A percentile compares a stretch with the other conserved stretches of the same genome.
Conservation (phyloP, 2,113 vertebrate species). For the Argyrosomus japonicus region DNA sequence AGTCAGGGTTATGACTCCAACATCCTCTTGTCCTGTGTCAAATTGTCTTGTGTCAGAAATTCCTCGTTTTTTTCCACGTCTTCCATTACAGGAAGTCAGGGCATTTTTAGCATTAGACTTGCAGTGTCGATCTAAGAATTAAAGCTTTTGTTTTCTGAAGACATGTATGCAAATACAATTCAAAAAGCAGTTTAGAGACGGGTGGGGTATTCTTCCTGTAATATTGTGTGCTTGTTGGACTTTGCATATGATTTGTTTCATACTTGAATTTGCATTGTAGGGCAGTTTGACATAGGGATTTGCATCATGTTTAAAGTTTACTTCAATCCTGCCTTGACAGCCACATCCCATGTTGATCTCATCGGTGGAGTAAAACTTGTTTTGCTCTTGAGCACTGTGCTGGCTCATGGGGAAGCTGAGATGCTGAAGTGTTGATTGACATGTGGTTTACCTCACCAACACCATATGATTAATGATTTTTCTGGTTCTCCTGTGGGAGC, state of each 20-base stretch:
- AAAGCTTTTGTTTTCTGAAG: background rate
- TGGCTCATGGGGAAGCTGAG: constrained; percentile 9
- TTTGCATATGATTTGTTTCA: constrained; percentile 61
- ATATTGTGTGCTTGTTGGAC: constrained; percentile 30
- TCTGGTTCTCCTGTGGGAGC: background rate
- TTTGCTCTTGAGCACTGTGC: background rate
- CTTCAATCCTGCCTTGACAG: background rate
- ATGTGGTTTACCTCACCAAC: constrained; percentile 33
- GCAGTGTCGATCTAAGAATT: background rate
- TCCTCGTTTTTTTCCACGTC: constrained; percentile 16
- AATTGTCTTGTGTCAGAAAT: constrained; percentile 15
- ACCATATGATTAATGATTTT: constrained; percentile 28
- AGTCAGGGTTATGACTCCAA: background rate
- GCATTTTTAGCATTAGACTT: background rate
- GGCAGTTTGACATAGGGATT: background rate
- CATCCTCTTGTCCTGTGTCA: constrained; percentile 6
- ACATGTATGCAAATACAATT: background rate
- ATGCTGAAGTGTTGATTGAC: constrained; percentile 46
- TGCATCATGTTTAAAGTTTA: no score
- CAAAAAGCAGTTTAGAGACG: background rate
- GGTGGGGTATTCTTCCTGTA: constrained; percentile 44
- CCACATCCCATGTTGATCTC: background rate
- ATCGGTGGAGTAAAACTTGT: background rate
- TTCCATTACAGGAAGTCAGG: background rate
- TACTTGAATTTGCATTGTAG: constrained; percentile 48